Base-by-base conservation (phyloP, 2,797 vertebrate species). In the Cossypha polioptera region DNA sequence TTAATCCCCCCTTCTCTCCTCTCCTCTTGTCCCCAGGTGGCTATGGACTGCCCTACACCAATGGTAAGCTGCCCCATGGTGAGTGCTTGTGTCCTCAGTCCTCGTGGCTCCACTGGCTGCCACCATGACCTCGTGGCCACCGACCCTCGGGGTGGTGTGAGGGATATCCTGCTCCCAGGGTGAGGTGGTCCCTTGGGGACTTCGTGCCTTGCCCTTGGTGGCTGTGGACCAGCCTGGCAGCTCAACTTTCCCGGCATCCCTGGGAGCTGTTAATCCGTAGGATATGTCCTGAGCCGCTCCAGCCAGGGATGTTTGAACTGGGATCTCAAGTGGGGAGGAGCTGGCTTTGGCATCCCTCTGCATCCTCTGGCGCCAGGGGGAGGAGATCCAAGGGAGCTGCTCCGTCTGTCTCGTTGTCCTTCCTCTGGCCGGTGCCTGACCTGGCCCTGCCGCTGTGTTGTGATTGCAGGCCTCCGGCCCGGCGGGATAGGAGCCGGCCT, bases 1-100 rank as follows among this genome's bases (percentile, higher is more conserved):
- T 91, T 96, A 92, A 96, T 74, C 35, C 5, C 19, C 40, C 5
- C 35, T 59, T 18, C 48, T 65, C 45, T 91, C 86, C 67, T 86
- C 93, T 87, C 92, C 74, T 96, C 94, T 89, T 50, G 21, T 96
- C 95, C 85, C 69, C 95, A 99, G 99, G 98, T 96, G 98, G 97
- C 80, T 98, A 98, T 53, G 98, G 98, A 94, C 96, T 98, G 91
- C 98, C 99, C 92, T 98, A 98, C 86, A 98, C 95, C 77, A 98
- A 97, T n/a, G 98, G 98, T 73, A 99, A 99, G 97, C 93, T 98
- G 95, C 98, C 98, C 36, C 98, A 92, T 15, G 98, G 98, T 98
- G 92, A 97, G 96, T 93, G 42, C 58, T 2, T 14, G 45, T 59
- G 79, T 73, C 35, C 62, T 83, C 5, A 4, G 29, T 81, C 85